Evolutionary conservation across 2,797 vertebrate genomes (phyloP), one percentile per base, ranked within the genome.

Genomic region (Chloroceryle inda): DNA sequence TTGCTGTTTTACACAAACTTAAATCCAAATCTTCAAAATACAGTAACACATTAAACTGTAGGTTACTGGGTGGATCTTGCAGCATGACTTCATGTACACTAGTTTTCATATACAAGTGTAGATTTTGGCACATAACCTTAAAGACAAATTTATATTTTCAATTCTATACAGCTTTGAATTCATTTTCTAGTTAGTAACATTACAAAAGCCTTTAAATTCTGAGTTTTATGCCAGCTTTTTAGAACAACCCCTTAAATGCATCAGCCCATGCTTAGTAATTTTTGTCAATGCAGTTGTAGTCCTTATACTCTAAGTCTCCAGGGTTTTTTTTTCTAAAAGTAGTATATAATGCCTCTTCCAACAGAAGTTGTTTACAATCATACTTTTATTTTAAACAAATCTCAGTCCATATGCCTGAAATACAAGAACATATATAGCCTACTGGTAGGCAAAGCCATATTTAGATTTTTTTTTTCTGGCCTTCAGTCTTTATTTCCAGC

Each of bases 401-500:
- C 35, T 52, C 9, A 77, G 49, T 42, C 72, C 52, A 18, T 56
- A 44, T 0, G 2, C 53, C 38, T 11, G 10, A 86, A 33, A 68
- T 33, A n/a, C 19, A 67, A 85, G 82, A 66, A 26, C 33, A 5
- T 33, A 52, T 29, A 27, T 27, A 86, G 58, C 52, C 53, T 90
- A 45, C 69, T 50, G 20, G 45, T 55, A 95, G 74, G 89, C 20
- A 91, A 90, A 81, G 61, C 24, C 47, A 17, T 50, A 45, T 59
- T 66, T 85, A 75, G 21, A n/a, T 22, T 3, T 22, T 47, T 66
- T 72, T 89, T 88, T 92, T 77, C 67, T 68, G 38, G 50, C 37
- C 66, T 79, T 71, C 59, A 85, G 44, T 82, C 71, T 78, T 85
- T 82, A 59, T 79, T 89, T 94, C 42, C 31, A 82, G 56, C 86